Base-by-base conservation (phyloP, 1,140 invertebrate species). In the Phenacoccus solenopsis region DNA sequence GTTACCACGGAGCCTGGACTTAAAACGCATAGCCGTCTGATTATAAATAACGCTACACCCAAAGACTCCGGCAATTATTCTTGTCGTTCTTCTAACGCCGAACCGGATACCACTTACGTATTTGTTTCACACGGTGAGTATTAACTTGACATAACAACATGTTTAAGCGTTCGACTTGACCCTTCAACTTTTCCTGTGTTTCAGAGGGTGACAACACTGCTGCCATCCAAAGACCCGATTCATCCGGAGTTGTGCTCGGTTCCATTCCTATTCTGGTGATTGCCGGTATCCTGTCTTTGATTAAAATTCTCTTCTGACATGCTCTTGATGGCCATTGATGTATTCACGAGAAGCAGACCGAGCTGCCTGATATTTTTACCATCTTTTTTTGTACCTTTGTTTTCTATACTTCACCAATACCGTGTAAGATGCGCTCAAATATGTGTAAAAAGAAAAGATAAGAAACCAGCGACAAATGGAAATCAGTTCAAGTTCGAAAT, bases 51-150 rank as follows among this genome's bases (percentile, higher is more conserved):
- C 71, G 91, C 91, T 25, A 87, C 89, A 73, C 86, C 91, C 73
- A 85, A 86, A 35, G 91, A 95, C 79, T 91, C 91, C 27, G 91
- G 91, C 73, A 94, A 94, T 81, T 94, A 94, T 77, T 93, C 91
- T 61, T 94, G 91, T 83, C 89, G 87, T 75, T 90, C 90, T 22
- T 90, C 90, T 73, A 93, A 94, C 78, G 93, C 91, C 70, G 90
- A 93, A 77, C 86, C 90, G 35, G 90, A 91, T 70, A 91, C 88
- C 73, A 93, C 92, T 78, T 90, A 87, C 76, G 90, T 94, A 72
- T 93, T 93, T 77, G 91, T 94, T 72, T 90, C 91, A 22, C 90
- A 93, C 88, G 91, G 91, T 87, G 82, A 49, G 20, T 49, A n/a
- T n/a, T n/a, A n/a, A n/a, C n/a, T n/a, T n/a, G n/a, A n/a, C n/a